Percentiles rank a stretch among this genome's conserved stretches.
Conservation (phyloP, 2,888 invertebrate species). For the Oasisia sp. region DNA sequence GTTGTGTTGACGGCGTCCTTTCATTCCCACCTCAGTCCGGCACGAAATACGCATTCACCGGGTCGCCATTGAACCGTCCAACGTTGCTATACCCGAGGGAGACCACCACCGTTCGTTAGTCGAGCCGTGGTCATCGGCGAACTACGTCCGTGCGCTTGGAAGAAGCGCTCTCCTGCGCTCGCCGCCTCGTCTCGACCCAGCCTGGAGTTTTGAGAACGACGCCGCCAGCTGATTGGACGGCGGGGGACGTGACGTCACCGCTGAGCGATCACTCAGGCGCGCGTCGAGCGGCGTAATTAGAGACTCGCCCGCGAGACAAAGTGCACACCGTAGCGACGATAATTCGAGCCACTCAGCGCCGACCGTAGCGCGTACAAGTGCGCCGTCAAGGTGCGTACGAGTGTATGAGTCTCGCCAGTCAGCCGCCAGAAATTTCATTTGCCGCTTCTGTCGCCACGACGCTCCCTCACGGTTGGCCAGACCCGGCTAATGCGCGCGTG, state of each 20-base stretch:
- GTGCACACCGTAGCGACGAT: slow-evolving; percentile 17
- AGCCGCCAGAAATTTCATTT: slow-evolving; percentile 6
- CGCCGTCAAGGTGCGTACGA: slow-evolving; percentile 12
- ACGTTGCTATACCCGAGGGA: neutral
- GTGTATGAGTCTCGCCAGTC: neutral
- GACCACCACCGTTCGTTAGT: neutral
- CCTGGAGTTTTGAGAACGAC: neutral
- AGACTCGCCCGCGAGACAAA: neutral
- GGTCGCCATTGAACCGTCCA: neutral
- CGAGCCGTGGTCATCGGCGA: neutral
- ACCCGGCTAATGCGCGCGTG: neutral
- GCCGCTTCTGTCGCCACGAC: neutral
- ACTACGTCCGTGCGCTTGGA: neutral
- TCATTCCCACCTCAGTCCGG: neutral
- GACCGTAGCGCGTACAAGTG: neutral
- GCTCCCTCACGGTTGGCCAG: neutral
- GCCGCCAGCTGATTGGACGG: neutral
- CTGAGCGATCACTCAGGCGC: slow-evolving; percentile 3
- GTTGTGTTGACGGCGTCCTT: neutral
- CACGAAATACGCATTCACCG: neutral
- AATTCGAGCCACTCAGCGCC: slow-evolving; percentile 17
- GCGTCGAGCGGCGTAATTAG: neutral
- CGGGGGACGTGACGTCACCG: neutral
- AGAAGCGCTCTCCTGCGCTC: neutral
- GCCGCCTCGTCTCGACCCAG: neutral